These are phyloP conservation scores for Mastigias papua DNA, from an alignment of 30 jellyfish, hydroid and myxozoan genomes.

Conservation along the genomic window DNA sequence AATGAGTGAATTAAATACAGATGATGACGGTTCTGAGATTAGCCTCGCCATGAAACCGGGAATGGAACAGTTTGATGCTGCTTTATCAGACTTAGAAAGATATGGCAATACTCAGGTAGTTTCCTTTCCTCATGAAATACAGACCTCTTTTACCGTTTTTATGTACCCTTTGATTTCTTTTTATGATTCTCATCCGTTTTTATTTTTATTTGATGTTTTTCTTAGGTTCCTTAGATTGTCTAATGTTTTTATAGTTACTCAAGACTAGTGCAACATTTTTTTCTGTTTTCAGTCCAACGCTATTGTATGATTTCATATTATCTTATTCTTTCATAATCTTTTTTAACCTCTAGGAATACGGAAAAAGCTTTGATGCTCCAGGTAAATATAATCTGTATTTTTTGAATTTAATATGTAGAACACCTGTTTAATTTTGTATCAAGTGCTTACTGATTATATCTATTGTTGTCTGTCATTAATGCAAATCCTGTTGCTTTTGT, in stretches of 20 bases:
- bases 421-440: too few species aligned
- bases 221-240: too few species aligned
- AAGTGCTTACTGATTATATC: too few species aligned
- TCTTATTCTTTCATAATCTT: not conserved
- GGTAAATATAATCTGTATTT: not conserved
- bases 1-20: constrained; percentile 63
- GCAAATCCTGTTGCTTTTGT: too few species aligned
- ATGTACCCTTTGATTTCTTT: too few species aligned
- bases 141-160: not conserved
- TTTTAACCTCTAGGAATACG: not conserved
- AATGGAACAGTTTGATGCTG: constrained; percentile 6
- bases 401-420: too few species aligned
- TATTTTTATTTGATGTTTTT: too few species aligned
- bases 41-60: constrained; percentile 19
- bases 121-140: not conserved
- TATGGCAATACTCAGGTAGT: constrained; percentile 36
- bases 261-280: too few species aligned
- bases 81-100: constrained; percentile 26
- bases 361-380: not conserved
- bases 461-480: too few species aligned
- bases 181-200: too few species aligned
- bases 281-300: too few species aligned
- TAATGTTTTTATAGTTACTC: too few species aligned
- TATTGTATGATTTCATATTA: not conserved
- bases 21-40: constrained; percentile 64